phyloP scores from a whole-genome alignment of 2,797 vertebrate genomes.

The Sphaeramia orbicularis region DNA sequence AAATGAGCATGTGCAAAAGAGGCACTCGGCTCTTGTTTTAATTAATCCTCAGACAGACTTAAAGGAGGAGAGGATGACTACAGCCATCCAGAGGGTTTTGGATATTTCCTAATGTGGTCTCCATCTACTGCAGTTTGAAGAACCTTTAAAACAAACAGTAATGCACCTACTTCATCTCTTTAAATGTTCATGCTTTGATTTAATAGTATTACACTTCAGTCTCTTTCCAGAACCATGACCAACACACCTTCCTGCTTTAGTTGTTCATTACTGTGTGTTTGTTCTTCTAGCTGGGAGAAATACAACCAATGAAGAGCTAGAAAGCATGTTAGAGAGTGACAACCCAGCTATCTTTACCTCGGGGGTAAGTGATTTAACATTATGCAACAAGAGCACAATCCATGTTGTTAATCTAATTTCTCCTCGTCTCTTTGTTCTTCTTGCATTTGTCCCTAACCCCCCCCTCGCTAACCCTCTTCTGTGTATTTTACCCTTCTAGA shows the following conservation, averaged over 20 bases:
- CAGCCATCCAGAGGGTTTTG: slow-evolving; percentile 1
- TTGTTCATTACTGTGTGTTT: slow-evolving; percentile 34
- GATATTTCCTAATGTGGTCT: slow-evolving; percentile 24
- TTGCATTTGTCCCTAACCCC: not conserved
- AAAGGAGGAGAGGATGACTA: not conserved
- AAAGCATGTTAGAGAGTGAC: slow-evolving; percentile 97
- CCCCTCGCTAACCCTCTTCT: not conserved
- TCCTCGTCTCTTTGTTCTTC: not conserved
- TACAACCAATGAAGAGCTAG: slow-evolving; percentile 96
- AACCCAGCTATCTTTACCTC: slow-evolving; percentile 97
- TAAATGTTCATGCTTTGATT: not conserved
- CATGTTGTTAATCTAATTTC: not conserved
- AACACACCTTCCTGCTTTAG: not conserved
- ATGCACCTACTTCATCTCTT: not conserved
- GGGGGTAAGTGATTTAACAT: slow-evolving; percentile 84
- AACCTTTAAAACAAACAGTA: slow-evolving; percentile 18
- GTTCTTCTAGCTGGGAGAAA: slow-evolving; percentile 90
- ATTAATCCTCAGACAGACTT: slow-evolving; percentile 34
- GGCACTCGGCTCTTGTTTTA: slow-evolving; percentile 22
- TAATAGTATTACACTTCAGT: not conserved
- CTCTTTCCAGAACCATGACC: not conserved
- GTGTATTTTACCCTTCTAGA: slow-evolving; percentile 76
- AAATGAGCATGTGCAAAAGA: slow-evolving; percentile 25
- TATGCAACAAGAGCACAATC: slow-evolving; percentile 1
- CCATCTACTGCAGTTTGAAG: slow-evolving; percentile 11